phyloP scores from a whole-genome alignment of 1,140 invertebrate genomes.

The Oreohelix idahoensis region DNA sequence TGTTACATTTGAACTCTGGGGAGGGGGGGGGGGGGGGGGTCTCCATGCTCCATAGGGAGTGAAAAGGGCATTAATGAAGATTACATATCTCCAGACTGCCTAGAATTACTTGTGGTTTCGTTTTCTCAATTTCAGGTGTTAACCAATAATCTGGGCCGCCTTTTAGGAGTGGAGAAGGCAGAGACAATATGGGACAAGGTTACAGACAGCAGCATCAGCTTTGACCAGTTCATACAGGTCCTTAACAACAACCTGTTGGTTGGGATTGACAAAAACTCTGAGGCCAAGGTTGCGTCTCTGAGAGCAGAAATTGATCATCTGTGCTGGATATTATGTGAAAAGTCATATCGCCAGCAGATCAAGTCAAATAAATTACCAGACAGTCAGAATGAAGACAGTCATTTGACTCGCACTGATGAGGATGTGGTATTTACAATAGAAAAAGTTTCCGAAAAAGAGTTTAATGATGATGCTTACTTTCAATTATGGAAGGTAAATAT shows the following conservation, averaged over 20 bases:
- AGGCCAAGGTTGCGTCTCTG: slow-evolving; percentile 67
- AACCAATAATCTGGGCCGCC: slow-evolving; percentile 82
- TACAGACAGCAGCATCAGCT: slow-evolving; percentile 79
- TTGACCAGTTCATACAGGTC: slow-evolving; percentile 83
- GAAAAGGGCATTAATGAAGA: no score
- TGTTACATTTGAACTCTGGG: no score
- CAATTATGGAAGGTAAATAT: slow-evolving; percentile 81
- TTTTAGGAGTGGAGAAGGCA: slow-evolving; percentile 82
- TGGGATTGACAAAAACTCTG: slow-evolving; percentile 69
- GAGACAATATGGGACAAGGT: slow-evolving; percentile 85
- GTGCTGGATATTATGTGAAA: slow-evolving; percentile 85
- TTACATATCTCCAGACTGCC: no score
- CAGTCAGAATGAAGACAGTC: slow-evolving; percentile 42
- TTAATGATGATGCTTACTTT: slow-evolving; percentile 79
- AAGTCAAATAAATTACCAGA: background rate
- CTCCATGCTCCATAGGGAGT: no score
- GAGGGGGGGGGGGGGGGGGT: no score
- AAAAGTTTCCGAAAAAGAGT: slow-evolving; percentile 5
- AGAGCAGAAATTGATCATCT: slow-evolving; percentile 80
- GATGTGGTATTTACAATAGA: slow-evolving; percentile 74
- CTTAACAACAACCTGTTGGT: slow-evolving; percentile 83
- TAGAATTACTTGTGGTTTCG: background rate
- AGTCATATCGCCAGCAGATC: slow-evolving; percentile 74
- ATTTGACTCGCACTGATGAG: slow-evolving; percentile 66
- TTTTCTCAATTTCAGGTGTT: slow-evolving; percentile 76